A percentile compares a stretch with the other conserved stretches of the same genome.
phyloP scores from a whole-genome alignment of 2,888 invertebrate genomes.

The Trissonchulus latispiculum region DNA sequence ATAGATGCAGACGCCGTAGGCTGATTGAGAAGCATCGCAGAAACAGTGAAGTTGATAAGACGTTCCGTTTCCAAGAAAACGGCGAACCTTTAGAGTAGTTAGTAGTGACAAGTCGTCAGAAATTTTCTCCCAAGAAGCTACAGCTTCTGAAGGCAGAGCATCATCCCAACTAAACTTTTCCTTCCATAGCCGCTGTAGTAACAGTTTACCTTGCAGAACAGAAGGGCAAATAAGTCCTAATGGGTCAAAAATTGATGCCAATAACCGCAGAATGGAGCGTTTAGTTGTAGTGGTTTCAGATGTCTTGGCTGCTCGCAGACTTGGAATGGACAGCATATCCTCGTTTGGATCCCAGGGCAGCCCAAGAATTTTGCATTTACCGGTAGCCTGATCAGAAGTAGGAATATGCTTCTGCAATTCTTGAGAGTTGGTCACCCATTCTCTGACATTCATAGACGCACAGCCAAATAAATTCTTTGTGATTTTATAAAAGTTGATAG shows the following conservation, averaged over 20 bases:
- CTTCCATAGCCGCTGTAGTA: slow-evolving; percentile 36
- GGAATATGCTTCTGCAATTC: slow-evolving; percentile 17
- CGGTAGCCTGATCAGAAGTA: not conserved
- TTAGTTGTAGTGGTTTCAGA: slow-evolving; percentile 31
- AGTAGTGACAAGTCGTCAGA: not conserved
- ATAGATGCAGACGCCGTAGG: too few relatives aligned
- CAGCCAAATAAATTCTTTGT: slow-evolving; percentile 21
- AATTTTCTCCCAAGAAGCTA: not conserved
- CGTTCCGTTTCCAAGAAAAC: too few relatives aligned
- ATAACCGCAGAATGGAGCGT: slow-evolving; percentile 27
- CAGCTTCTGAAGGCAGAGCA: slow-evolving; percentile 19
- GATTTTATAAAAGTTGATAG: not conserved
- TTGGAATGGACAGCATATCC: slow-evolving; percentile 25
- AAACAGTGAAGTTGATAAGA: slow-evolving; percentile 11
- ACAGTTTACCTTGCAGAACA: slow-evolving; percentile 31
- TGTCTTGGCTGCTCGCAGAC: not conserved
- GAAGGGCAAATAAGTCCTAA: slow-evolving; percentile 34
- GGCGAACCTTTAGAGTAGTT: not conserved
- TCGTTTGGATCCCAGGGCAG: slow-evolving; percentile 28
- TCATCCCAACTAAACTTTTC: slow-evolving; percentile 35
- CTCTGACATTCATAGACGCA: slow-evolving; percentile 27
- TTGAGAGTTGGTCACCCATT: slow-evolving; percentile 27
- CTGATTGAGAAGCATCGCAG: too few relatives aligned
- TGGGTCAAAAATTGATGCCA: slow-evolving; percentile 38
- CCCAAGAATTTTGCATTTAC: slow-evolving; percentile 26